phyloP scores from a whole-genome alignment of 2,888 invertebrate genomes.

The Chymomyza caudatula region DNA sequence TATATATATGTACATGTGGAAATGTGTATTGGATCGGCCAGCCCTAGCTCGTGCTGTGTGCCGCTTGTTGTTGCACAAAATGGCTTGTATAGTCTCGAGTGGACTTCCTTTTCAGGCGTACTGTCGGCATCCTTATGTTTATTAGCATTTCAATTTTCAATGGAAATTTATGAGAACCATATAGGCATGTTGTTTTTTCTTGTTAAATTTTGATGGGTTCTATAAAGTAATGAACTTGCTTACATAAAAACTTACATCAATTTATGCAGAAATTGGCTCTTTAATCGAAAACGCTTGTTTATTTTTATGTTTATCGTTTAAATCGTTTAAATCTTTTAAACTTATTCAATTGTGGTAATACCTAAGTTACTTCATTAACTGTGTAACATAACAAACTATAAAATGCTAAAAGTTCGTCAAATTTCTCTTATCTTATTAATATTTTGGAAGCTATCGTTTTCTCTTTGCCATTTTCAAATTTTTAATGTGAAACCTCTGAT shows the following conservation, averaged over 20 bases:
- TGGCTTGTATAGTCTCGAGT: conserved; percentile 41
- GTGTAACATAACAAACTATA: no score
- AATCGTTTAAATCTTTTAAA: no score
- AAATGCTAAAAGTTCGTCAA: no score
- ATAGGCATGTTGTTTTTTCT: conserved; percentile 3
- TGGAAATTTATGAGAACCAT: conserved; percentile 23
- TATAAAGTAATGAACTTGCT: neutral
- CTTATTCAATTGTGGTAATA: no score
- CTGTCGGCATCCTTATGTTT: conserved; percentile 60
- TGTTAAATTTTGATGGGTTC: neutral
- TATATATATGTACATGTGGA: neutral
- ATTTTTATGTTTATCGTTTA: no score
- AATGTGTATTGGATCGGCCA: conserved; percentile 9
- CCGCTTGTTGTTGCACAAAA: conserved; percentile 1
- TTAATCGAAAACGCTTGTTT: neutral
- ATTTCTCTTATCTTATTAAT: no score
- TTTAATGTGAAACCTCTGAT: no score
- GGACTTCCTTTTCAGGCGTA: conserved; percentile 47
- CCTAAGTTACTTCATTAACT: no score
- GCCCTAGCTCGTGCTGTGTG: conserved; percentile 16
- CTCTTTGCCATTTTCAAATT: no score
- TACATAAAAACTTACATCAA: neutral
- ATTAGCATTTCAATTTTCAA: conserved; percentile 38
- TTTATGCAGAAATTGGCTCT: neutral
- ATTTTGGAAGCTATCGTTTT: no score